phyloP scores from a whole-genome alignment of 2,797 vertebrate species.

The Sebastes alutus region DNA sequence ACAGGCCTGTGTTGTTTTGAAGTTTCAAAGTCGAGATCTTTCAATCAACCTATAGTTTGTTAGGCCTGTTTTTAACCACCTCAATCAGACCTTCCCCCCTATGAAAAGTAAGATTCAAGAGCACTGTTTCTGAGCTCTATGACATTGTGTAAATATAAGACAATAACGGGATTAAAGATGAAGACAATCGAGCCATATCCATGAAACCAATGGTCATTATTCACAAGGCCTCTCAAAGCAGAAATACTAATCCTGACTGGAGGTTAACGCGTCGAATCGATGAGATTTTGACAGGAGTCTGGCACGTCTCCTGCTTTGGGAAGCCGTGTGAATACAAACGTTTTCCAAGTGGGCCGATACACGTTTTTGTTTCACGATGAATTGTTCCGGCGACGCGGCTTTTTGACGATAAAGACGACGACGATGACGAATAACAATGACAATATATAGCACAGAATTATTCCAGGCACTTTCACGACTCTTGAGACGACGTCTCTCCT shows the following conservation, averaged over 20 bases:
- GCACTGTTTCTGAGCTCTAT: conserved; percentile 28
- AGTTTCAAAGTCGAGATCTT: neutral
- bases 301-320: conserved; percentile 20
- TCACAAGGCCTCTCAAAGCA: conserved; percentile 36
- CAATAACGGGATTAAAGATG: conserved; percentile 63
- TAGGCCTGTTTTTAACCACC: conserved; percentile 17
- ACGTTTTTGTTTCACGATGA: conserved; percentile 52
- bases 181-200: conserved; percentile 85
- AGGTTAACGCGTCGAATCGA: neutral
- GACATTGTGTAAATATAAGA: conserved; percentile 80
- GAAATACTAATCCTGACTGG: conserved; percentile 17
- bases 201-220: conserved; percentile 54
- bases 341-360: conserved; percentile 46
- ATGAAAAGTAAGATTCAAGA: conserved; percentile 30
- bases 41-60: neutral
- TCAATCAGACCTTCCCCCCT: neutral
- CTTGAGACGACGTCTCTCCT: conserved; percentile 83
- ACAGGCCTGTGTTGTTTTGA: conserved; percentile 3
- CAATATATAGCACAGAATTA: conserved; percentile 85
- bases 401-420: conserved; percentile 55
- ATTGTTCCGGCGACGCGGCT: conserved; percentile 56
- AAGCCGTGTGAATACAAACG: conserved; percentile 31
- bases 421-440: conserved; percentile 59
- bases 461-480: conserved; percentile 94
- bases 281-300: conserved; percentile 6